Base-by-base conservation (phyloP, 2,888 invertebrate genomes). In the Dicyrtomina minuta region DNA sequence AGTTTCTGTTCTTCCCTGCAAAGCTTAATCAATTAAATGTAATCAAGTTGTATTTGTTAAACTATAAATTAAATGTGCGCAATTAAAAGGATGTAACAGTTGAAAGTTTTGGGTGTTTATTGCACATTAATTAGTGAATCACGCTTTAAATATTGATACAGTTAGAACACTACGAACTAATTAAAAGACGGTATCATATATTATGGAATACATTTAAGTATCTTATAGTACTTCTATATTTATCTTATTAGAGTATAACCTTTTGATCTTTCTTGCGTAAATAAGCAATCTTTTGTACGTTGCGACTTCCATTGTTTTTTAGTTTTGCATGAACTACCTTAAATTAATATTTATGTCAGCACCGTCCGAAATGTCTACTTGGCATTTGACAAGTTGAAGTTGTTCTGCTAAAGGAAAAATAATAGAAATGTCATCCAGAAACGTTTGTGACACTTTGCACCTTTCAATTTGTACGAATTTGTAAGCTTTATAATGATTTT, bases 21-120 rank as follows among this genome's bases (percentile, higher is more conserved):
- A 81, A 78, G 93, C 92, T 83, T 93, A 93, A 72, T 90, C 88
- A 82, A 93, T 93, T 0, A 93, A 93, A 20, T 92, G 88, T 3
- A 90, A 90, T 33, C 92, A 91, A 65, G 92, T 86, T 79, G 92
- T 92, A 1, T 90, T 90, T 78, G 91, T 89, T 0, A 89, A 87
- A 78, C 71, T 68, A 43, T 89, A 85, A 81, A 90, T 89, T 81
- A 91, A 90, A 78, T 90, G 89, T 17, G 46, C 46, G 8, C 17
- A 65, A 44, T 78, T 77, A 60, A 78, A 59, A 79, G 91, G 92
- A 81, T 96, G 94, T 0, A 92, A n/a, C n/a, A n/a, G n/a, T n/a
- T n/a, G n/a, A n/a, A n/a, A n/a, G n/a, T n/a, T n/a, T n/a, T n/a
- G n/a, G n/a, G n/a, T n/a, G n/a, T n/a, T n/a, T n/a, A n/a, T n/a